Evolutionary conservation across 2,888 invertebrate species (phyloP).

Genomic region (Rhamnusium bicolor): DNA sequence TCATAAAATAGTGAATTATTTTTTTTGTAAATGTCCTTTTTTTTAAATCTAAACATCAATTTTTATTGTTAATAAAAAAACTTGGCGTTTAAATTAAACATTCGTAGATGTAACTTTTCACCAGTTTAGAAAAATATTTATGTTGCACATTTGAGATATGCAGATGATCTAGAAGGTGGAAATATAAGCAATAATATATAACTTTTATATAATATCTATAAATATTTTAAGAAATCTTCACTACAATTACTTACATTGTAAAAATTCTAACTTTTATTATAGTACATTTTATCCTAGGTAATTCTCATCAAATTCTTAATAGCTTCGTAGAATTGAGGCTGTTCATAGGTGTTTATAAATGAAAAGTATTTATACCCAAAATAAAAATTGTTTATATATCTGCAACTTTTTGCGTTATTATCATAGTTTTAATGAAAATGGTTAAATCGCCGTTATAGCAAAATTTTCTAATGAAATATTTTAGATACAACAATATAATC

Average conservation of each 20-base stretch:
- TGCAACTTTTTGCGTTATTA: not conserved
- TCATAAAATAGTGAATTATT: too few species aligned
- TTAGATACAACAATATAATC: not conserved
- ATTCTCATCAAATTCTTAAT: conserved; percentile 7
- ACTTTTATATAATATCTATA: conserved; percentile 11
- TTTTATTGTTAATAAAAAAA: too few species aligned
- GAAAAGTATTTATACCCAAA: too few species aligned
- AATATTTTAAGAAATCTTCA: not conserved
- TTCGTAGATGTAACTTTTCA: too few species aligned
- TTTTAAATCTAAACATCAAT: too few species aligned
- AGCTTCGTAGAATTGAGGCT: not conserved
- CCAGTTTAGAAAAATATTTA: not conserved
- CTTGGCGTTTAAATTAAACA: too few species aligned
- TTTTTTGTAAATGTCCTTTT: too few species aligned
- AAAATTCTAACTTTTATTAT: not conserved
- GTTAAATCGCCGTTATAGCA: not conserved
- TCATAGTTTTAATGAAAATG: too few species aligned
- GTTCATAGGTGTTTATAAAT: too few species aligned
- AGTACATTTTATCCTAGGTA: conserved; percentile 1
- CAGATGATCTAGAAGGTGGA: not conserved
- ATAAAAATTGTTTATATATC: too few species aligned
- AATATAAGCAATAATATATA: conserved; percentile 7
- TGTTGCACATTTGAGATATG: not conserved
- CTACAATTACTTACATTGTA: conserved; percentile 4
- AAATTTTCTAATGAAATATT: not conserved